A percentile compares a stretch with the other conserved stretches of the same genome.
Evolutionary conservation across 2,113 vertebrate species (phyloP).

Genomic region (Struthidea cinerea): DNA sequence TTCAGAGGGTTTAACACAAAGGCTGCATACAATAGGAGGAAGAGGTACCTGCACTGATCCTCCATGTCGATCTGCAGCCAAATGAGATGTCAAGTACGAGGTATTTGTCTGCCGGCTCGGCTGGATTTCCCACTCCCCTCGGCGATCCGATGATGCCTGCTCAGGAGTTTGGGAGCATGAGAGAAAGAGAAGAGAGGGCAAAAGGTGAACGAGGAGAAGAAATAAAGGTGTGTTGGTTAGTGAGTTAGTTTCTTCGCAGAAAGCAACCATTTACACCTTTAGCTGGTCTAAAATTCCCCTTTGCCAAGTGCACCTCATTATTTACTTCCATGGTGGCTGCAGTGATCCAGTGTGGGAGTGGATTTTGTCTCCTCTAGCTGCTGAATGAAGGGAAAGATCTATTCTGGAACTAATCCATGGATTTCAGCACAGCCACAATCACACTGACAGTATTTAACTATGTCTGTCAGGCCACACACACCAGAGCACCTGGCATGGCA

Average conservation of each 20-base stretch:
- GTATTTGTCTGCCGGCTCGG: slow-evolving; percentile 95
- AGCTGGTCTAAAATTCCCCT: background rate
- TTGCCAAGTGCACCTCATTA: background rate
- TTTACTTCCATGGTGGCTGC: background rate
- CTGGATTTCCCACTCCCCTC: slow-evolving; percentile 97
- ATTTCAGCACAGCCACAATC: background rate
- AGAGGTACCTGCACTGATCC: slow-evolving; percentile 96
- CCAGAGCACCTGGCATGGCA: background rate
- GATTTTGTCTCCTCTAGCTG: background rate
- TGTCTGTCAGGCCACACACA: background rate
- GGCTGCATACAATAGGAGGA: background rate
- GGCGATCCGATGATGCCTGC: slow-evolving; percentile 89
- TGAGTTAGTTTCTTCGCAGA: slow-evolving; percentile 48
- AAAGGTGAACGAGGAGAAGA: slow-evolving; percentile 73
- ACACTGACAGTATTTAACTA: background rate
- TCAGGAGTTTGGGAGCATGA: slow-evolving; percentile 56
- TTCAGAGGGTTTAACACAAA: background rate
- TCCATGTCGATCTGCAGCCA: slow-evolving; percentile 97
- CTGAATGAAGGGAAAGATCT: background rate
- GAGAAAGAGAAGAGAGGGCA: slow-evolving; percentile 60
- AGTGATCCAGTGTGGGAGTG: background rate
- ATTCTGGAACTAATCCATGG: background rate
- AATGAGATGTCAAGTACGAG: slow-evolving; percentile 94
- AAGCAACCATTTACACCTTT: slow-evolving; percentile 21
- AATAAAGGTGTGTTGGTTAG: slow-evolving; percentile 64